Percentiles rank a stretch among this genome's conserved stretches.
Evolutionary conservation across 2,797 vertebrate genomes (phyloP).

Genomic region (Vipera latastei): DNA sequence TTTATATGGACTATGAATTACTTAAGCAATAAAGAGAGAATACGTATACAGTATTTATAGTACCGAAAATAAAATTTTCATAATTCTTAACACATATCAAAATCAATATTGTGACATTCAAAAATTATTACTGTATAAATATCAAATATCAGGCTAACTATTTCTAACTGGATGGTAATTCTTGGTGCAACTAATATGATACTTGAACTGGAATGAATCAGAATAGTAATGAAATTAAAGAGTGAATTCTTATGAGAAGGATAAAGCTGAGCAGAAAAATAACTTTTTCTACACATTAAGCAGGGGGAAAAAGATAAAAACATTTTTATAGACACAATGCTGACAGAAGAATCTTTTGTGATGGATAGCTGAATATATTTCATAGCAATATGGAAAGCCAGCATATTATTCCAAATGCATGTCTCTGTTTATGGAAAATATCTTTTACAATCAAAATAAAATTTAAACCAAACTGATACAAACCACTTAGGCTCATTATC

Average conservation of each 20-base stretch:
- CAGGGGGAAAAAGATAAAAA: not conserved
- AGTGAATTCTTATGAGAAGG: not conserved
- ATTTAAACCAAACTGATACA: not conserved
- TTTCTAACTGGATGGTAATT: not conserved
- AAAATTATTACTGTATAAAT: not conserved
- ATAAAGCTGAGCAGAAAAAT: not conserved
- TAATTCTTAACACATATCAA: not conserved
- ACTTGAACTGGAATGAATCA: not conserved
- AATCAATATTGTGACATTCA: not conserved
- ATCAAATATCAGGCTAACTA: not conserved
- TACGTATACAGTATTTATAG: not conserved
- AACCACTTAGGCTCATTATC: not conserved
- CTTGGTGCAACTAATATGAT: not conserved
- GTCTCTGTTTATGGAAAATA: not conserved
- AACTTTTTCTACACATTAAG: not conserved
- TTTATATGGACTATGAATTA: not conserved
- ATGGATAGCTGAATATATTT: not conserved
- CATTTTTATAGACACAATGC: not conserved
- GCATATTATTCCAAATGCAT: not conserved
- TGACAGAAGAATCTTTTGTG: not conserved
- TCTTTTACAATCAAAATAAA: not conserved
- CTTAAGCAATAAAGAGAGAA: not conserved
- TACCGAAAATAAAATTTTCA: not conserved
- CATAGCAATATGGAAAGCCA: not conserved
- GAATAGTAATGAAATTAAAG: not conserved